A percentile compares a stretch with the other conserved stretches of the same genome.
Evolutionary conservation across 2,113 vertebrate genomes (phyloP).

Genomic region (Hucho hucho): DNA sequence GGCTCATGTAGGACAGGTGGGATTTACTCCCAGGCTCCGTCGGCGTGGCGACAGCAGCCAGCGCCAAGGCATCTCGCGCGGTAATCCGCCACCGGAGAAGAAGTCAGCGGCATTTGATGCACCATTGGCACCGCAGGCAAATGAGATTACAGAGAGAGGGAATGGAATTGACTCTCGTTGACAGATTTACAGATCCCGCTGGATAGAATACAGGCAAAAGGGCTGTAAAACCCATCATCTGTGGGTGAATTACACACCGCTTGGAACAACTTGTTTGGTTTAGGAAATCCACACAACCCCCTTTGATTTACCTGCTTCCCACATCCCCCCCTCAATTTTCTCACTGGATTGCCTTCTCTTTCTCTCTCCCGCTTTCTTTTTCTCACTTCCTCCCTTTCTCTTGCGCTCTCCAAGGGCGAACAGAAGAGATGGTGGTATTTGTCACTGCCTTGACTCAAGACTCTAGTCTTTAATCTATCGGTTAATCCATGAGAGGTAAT

Average conservation of each 20-base stretch:
- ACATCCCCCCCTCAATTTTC: conserved; percentile 6
- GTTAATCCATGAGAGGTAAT: conserved; percentile 17
- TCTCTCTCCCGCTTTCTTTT: conserved; percentile 9
- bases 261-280: conserved; percentile 76
- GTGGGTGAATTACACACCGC: conserved; percentile 74
- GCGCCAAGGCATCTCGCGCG: no score
- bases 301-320: conserved; percentile 65
- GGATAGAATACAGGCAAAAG: conserved; percentile 65
- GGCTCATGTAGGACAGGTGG: conserved; percentile 69
- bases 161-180: conserved; percentile 73
- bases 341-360: neutral
- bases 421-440: conserved; percentile 21
- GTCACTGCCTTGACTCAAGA: conserved; percentile 29
- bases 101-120: conserved; percentile 66
- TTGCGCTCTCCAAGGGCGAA: conserved; percentile 23
- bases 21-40: conserved; percentile 63
- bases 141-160: conserved; percentile 70
- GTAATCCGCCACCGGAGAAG: conserved; percentile 36
- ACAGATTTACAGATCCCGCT: conserved; percentile 79
- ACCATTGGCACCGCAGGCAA: conserved; percentile 74
- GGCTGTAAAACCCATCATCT: conserved; percentile 78
- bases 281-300: conserved; percentile 61
- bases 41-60: conserved; percentile 24
- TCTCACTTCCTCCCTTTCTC: conserved; percentile 6
- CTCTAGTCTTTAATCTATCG: conserved; percentile 48